These are phyloP conservation scores for Loriculus beryllinus DNA, from an alignment of 2,797 vertebrate genomes.

Conservation along the genomic window DNA sequence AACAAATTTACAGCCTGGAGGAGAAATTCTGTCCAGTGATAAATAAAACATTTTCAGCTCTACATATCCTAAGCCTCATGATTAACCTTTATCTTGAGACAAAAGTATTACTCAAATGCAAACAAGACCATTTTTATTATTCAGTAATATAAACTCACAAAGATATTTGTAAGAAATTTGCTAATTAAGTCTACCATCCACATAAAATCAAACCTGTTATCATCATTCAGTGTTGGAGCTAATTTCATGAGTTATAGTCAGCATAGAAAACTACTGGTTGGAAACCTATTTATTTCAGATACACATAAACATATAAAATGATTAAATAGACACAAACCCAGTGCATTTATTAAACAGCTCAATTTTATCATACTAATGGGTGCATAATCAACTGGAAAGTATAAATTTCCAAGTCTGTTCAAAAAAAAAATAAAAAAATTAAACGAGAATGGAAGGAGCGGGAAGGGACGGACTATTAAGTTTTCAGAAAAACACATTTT, in stretches of 20 bases:
- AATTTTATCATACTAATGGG: background rate
- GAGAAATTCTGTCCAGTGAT: background rate
- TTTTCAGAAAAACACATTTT: background rate
- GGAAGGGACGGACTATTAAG: background rate
- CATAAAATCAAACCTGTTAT: background rate
- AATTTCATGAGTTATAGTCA: background rate
- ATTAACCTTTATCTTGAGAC: background rate
- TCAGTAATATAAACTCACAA: background rate
- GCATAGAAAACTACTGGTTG: background rate
- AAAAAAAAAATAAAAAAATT: background rate
- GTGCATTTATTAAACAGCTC: background rate
- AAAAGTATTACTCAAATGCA: background rate
- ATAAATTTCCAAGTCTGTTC: background rate
- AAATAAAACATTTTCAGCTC: background rate
- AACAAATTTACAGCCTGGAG: background rate
- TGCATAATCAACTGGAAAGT: background rate
- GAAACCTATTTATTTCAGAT: background rate
- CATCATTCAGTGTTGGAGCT: background rate
- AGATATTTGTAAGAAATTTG: background rate
- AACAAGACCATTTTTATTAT: background rate
- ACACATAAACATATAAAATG: background rate
- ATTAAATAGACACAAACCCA: background rate
- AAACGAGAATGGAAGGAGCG: background rate
- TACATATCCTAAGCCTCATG: background rate
- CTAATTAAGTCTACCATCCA: background rate